Evolutionary conservation across 2,113 vertebrate species (phyloP), one percentile per base, ranked within the genome.

Genomic region (Menidia beryllina): DNA sequence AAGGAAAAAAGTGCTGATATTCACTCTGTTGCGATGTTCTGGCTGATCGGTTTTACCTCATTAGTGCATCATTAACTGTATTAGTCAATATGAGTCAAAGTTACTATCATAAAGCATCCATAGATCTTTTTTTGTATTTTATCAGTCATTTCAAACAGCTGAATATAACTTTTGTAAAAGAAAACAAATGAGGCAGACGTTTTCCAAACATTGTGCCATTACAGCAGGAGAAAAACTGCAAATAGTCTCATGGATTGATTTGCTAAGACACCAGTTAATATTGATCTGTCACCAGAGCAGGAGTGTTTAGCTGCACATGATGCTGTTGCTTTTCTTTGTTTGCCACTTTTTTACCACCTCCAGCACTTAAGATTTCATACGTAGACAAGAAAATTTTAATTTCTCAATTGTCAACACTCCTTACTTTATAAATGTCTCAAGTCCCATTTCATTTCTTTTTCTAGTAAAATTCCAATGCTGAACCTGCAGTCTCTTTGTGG

Each of bases 391-490:
- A 52, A 63, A 79, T 48, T 66, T 48, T 57, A 67, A 61, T 55
- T 71, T 72, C 69, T 68, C 63, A 43, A 64, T 75, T 82, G 72
- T 84, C 68, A 79, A 60, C 70, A 73, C 65, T 77, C 66, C 72
- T 83, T 83, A 79, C 49, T 64, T 77, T 25, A 19, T 85, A 75
- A 67, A 55, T 78, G 79, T 87, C 71, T 88, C 78, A 88, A 58
- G 76, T 82, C 84, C 75, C 81, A 86, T 87, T 79, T 71, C 71
- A 52, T 84, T 90, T 90, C 34, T 66, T 88, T 91, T 93, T 91
- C 82, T 91, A 90, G 85, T 91, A 92, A 93, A 91, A 91, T 80
- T 88, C 88, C 80, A 83, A 83, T 83, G 72, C 82, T 84, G 66
- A 89, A 77, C 60, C 36, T 77, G 24, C 17, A 39, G n/a, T 79